These are phyloP conservation scores for Sinocyclocheilus anshuiensis DNA, from an alignment of 2,113 vertebrate genomes.

Conservation along the genomic window DNA sequence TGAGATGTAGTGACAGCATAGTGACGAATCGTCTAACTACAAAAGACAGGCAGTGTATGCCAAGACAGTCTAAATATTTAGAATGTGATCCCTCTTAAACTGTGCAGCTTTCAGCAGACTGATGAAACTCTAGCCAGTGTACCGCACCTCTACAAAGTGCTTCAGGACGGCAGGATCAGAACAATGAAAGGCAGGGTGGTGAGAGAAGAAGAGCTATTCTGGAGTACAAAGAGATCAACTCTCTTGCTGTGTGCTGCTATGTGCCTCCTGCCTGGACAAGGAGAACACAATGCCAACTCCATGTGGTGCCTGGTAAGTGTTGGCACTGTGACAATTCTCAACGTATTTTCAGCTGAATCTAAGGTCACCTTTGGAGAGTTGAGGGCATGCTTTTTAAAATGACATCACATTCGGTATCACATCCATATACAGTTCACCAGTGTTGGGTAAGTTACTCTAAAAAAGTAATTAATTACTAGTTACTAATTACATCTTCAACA, in stretches of 20 bases:
- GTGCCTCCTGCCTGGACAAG: conserved; percentile 28
- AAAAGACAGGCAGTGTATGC: background rate
- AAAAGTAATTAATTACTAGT: no score
- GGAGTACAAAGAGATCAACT: conserved; percentile 20
- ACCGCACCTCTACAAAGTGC: background rate
- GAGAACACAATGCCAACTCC: conserved; percentile 20
- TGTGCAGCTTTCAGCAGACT: background rate
- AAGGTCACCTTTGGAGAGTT: conserved; percentile 14
- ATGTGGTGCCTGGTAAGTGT: background rate
- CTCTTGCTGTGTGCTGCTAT: conserved; percentile 18
- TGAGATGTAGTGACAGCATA: conserved; percentile 11
- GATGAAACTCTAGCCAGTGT: conserved; percentile 32
- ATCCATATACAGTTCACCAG: background rate
- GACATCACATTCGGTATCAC: background rate
- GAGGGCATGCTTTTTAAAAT: background rate
- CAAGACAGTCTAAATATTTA: conserved; percentile 1
- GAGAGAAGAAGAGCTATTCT: conserved; percentile 5
- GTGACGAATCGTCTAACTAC: background rate
- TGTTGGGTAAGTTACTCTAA: no score
- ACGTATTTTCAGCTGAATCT: background rate
- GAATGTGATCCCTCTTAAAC: background rate
- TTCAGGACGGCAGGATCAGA: conserved; percentile 1
- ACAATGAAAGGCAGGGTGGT: background rate
- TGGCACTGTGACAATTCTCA: conserved; percentile 20
- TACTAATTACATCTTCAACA: no score